phyloP scores from a whole-genome alignment of 2,113 vertebrate species.

The Erinaceus europaeus region DNA sequence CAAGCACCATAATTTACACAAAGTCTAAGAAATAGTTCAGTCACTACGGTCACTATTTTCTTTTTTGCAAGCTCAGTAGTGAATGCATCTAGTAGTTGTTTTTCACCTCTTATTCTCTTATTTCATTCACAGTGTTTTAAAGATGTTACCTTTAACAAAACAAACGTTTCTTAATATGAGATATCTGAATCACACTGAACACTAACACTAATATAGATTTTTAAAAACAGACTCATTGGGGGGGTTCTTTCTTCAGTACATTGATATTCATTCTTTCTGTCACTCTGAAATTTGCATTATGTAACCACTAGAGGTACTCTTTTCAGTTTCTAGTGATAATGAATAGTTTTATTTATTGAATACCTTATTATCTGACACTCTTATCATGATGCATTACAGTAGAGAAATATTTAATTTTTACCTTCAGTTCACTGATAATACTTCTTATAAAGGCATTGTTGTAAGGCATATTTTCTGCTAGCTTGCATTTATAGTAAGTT shows the following conservation, averaged over 20 bases:
- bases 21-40: too few relatives aligned
- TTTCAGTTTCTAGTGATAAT: constrained; percentile 14
- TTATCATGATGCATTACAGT: not conserved
- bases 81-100: too few relatives aligned
- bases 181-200: not conserved
- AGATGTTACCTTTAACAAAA: constrained; percentile 28
- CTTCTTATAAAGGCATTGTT: constrained; percentile 8
- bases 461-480: not conserved
- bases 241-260: not conserved
- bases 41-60: too few relatives aligned
- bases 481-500: not conserved
- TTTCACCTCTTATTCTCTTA: too few relatives aligned
- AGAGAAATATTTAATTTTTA: constrained; percentile 13
- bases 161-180: not conserved
- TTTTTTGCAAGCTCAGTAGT: too few relatives aligned
- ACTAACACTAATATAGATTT: not conserved
- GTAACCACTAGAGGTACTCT: not conserved
- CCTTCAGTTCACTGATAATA: not conserved
- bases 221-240: not conserved
- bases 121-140: too few relatives aligned
- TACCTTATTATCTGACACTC: constrained; percentile 15
- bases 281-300: not conserved
- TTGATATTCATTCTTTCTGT: not conserved
- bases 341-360: constrained; percentile 33
- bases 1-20: too few relatives aligned